These are phyloP conservation scores for Labeo calbasu DNA, from an alignment of 2,797 vertebrate species.

Conservation along the genomic window DNA sequence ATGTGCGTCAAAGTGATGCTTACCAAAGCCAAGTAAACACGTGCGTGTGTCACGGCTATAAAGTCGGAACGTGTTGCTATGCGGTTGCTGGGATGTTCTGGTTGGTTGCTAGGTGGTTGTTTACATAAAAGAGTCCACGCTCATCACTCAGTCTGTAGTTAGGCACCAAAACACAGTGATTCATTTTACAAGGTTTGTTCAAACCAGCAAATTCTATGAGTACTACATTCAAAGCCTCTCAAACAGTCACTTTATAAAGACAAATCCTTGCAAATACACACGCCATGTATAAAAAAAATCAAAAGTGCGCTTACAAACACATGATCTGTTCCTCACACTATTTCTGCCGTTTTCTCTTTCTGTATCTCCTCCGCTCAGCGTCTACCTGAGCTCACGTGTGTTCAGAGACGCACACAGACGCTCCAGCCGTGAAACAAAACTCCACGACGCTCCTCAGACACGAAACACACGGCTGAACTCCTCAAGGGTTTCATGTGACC, in stretches of 20 bases:
- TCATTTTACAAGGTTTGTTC: background rate
- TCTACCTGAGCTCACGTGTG: constrained; percentile 27
- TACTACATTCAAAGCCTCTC: background rate
- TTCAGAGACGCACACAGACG: background rate
- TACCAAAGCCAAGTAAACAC: background rate
- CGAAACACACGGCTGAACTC: background rate
- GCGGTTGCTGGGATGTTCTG: background rate
- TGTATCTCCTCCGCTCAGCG: constrained; percentile 41
- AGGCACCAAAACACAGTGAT: background rate
- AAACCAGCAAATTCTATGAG: background rate
- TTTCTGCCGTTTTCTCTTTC: constrained; percentile 24
- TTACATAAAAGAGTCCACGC: background rate
- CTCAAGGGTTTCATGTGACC: constrained; percentile 21
- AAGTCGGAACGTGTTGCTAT: background rate
- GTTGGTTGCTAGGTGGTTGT: constrained; percentile 1
- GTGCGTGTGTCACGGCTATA: background rate
- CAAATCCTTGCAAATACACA: background rate
- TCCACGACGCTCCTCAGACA: constrained; percentile 16
- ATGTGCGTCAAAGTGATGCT: background rate
- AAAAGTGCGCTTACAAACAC: constrained; percentile 74
- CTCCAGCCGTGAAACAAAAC: constrained; percentile 64
- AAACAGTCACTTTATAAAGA: background rate
- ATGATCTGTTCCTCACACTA: constrained; percentile 65
- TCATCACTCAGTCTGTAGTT: background rate
- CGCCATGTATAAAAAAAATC: background rate